Conservation (phyloP, 2,113 vertebrate species). For the Osmerus mordax region DNA sequence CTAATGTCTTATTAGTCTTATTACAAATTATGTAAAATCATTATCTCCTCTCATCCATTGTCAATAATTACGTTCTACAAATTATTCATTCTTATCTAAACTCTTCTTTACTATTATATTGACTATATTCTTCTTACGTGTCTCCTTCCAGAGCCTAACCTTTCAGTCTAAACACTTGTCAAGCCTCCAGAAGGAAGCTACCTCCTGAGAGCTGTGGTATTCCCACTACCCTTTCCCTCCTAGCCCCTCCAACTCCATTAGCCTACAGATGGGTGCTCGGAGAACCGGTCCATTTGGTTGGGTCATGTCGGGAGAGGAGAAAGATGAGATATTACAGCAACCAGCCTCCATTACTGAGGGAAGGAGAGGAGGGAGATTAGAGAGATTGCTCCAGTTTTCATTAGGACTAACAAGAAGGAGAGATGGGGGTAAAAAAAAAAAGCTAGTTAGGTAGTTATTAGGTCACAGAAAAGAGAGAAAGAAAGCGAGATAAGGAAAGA, state of each 20-base stretch:
- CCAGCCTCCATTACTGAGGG: background rate
- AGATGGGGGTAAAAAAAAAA: background rate
- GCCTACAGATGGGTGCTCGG: background rate
- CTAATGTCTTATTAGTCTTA: too few relatives aligned
- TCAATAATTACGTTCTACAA: background rate
- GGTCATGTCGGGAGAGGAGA: background rate
- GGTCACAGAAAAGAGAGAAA: background rate
- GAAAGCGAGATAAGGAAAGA: background rate
- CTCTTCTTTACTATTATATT: background rate
- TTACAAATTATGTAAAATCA: too few relatives aligned
- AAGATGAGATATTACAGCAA: background rate
- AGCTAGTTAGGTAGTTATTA: background rate
- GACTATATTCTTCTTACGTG: too few relatives aligned
- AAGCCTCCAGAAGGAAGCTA: background rate
- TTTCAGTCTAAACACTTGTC: background rate
- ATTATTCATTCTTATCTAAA: background rate
- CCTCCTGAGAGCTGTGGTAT: background rate
- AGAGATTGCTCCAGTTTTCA: background rate
- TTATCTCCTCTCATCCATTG: too few relatives aligned
- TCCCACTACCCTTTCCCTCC: background rate
- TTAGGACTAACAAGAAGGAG: background rate
- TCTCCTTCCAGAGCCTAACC: background rate
- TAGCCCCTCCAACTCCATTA: background rate
- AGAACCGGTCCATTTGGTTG: slow-evolving; percentile 9
- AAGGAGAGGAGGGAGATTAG: background rate